Conservation (phyloP, 2,113 vertebrate genomes). For the Phalacrocorax aristotelis region DNA sequence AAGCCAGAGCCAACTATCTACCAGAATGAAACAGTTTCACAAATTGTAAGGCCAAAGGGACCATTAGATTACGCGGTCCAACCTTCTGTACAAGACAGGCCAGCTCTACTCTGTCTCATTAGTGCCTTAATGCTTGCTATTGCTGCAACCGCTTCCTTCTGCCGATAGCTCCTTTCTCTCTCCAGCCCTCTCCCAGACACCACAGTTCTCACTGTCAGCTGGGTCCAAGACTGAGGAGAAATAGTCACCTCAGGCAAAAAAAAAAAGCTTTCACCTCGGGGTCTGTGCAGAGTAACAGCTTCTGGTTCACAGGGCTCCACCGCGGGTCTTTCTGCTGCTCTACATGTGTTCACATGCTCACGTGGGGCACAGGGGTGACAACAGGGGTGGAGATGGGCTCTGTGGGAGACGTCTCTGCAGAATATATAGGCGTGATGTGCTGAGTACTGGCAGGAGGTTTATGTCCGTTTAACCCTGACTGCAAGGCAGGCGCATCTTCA, state of each 20-base stretch:
- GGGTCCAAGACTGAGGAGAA: background rate
- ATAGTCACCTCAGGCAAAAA: background rate
- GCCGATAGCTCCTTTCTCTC: background rate
- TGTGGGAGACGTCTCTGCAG: background rate
- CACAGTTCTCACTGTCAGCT: background rate
- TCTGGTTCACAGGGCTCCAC: background rate
- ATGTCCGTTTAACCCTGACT: background rate
- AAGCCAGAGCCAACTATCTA: conserved; percentile 45
- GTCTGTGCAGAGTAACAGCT: background rate
- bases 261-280: background rate
- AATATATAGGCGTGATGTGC: background rate
- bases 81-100: background rate
- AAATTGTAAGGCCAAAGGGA: conserved; percentile 40
- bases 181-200: background rate
- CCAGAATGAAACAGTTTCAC: conserved; percentile 40
- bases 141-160: background rate
- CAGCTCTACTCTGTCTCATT: conserved; percentile 28
- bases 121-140: background rate
- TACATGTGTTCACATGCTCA: background rate
- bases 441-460: background rate
- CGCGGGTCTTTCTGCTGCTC: background rate
- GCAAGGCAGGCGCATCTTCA: background rate
- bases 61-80: conserved; percentile 5
- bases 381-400: background rate
- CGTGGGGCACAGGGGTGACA: background rate